These are phyloP conservation scores for Lycophotia porphyrea DNA, from an alignment of 2,888 invertebrate species.

Conservation along the genomic window DNA sequence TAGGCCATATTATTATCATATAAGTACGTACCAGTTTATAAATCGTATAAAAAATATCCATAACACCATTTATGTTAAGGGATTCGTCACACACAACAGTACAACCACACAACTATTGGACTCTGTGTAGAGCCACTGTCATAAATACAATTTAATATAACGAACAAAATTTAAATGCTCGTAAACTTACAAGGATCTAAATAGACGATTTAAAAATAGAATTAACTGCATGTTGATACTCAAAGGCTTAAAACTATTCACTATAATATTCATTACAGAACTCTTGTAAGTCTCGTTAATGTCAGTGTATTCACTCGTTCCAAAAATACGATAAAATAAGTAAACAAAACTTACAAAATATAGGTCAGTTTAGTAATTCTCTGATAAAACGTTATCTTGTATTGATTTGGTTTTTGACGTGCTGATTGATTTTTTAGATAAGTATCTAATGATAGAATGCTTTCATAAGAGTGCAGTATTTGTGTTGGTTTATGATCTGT, in stretches of 20 bases:
- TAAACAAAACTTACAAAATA: constrained; percentile 51
- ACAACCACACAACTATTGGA: neutral
- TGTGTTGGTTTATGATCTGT: constrained; percentile 73
- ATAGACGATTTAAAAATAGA: constrained; percentile 60
- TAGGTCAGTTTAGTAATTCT: constrained; percentile 60
- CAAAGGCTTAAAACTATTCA: constrained; percentile 21
- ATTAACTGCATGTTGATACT: constrained; percentile 45
- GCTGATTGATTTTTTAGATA: constrained; percentile 63
- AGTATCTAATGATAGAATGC: constrained; percentile 67
- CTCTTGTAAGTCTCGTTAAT: constrained; percentile 36
- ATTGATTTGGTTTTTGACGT: constrained; percentile 55
- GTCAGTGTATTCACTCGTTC: constrained; percentile 29
- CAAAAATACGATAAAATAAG: constrained; percentile 55
- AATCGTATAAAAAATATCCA: neutral
- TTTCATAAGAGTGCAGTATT: constrained; percentile 60
- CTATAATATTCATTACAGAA: constrained; percentile 17
- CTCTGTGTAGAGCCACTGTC: constrained; percentile 10
- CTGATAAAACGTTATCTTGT: constrained; percentile 56
- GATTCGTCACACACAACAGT: neutral
- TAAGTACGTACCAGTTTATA: neutral
- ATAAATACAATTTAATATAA: constrained; percentile 48
- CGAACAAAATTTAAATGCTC: constrained; percentile 56
- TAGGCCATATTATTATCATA: too few species aligned
- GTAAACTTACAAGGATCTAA: constrained; percentile 53
- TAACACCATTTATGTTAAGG: neutral